phyloP scores from a whole-genome alignment of 2,113 vertebrate genomes.

The Brachirus orientalis region DNA sequence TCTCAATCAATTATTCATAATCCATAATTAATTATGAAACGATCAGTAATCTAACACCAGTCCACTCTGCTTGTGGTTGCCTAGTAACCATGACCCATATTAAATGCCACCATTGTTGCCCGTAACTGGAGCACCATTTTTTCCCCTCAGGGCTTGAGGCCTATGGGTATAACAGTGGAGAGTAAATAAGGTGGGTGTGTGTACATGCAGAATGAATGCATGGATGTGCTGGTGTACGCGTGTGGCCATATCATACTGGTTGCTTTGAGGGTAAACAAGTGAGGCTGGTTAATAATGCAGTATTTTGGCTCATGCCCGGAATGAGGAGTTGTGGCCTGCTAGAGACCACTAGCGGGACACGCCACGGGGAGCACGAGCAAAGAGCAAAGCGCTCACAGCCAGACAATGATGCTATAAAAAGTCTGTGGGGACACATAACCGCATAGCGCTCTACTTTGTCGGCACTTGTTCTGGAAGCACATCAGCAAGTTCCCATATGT shows the following conservation, averaged over 20 bases:
- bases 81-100: conserved; percentile 80
- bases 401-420: conserved; percentile 59
- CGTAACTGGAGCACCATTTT: conserved; percentile 69
- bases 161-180: conserved; percentile 51
- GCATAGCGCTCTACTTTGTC: conserved; percentile 55
- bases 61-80: conserved; percentile 78
- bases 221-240: conserved; percentile 12
- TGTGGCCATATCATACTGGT: conserved; percentile 56
- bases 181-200: conserved; percentile 70
- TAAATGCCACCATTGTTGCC: conserved; percentile 79
- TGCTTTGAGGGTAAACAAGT: conserved; percentile 76
- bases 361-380: conserved; percentile 53
- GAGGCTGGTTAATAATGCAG: conserved; percentile 76
- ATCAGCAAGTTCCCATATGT: conserved; percentile 59
- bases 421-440: conserved; percentile 64
- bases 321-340: conserved; percentile 59
- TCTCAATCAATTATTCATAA: conserved; percentile 82
- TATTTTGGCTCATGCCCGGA: conserved; percentile 55
- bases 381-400: conserved; percentile 49
- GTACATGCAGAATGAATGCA: conserved; percentile 9
- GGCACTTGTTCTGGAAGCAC: conserved; percentile 58
- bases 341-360: conserved; percentile 58
- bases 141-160: conserved; percentile 51
- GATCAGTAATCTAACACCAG: conserved; percentile 81
- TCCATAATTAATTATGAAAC: conserved; percentile 83